Conservation (phyloP, 2,888 invertebrate species). For the Melinaea marsaeus region DNA sequence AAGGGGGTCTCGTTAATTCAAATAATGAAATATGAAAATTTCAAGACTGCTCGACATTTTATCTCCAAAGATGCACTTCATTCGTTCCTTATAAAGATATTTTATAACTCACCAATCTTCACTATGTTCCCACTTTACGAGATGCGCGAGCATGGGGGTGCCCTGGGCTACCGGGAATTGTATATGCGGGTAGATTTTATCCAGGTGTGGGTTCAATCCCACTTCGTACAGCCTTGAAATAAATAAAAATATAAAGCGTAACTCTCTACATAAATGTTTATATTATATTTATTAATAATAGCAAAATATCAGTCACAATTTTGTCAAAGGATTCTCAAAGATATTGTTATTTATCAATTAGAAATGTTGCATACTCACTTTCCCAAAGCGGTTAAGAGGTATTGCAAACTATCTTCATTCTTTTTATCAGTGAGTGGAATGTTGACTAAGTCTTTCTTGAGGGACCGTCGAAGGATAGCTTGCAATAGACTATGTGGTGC, state of each 20-base stretch:
- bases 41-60: no score
- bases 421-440: slow-evolving; percentile 86
- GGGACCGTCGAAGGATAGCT: slow-evolving; percentile 88
- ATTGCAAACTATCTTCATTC: slow-evolving; percentile 80
- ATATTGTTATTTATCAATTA: background rate
- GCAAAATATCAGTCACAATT: background rate
- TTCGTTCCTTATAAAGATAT: background rate
- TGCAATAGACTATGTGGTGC: slow-evolving; percentile 91
- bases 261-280: background rate
- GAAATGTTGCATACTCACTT: slow-evolving; percentile 68
- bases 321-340: background rate
- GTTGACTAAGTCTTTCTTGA: slow-evolving; percentile 83
- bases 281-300: background rate
- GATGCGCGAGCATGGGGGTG: no score
- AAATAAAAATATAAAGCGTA: background rate
- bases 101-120: slow-evolving; percentile 79
- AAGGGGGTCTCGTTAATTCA: no score
- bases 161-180: no score
- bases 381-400: slow-evolving; percentile 80
- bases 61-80: no score
- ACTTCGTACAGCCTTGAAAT: slow-evolving; percentile 83
- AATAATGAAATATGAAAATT: no score
- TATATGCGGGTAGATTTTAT: slow-evolving; percentile 83
- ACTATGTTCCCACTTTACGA: no score
- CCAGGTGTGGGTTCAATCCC: slow-evolving; percentile 86